Conservation (phyloP, 2,888 invertebrate genomes). For the Drosophila rellima region DNA sequence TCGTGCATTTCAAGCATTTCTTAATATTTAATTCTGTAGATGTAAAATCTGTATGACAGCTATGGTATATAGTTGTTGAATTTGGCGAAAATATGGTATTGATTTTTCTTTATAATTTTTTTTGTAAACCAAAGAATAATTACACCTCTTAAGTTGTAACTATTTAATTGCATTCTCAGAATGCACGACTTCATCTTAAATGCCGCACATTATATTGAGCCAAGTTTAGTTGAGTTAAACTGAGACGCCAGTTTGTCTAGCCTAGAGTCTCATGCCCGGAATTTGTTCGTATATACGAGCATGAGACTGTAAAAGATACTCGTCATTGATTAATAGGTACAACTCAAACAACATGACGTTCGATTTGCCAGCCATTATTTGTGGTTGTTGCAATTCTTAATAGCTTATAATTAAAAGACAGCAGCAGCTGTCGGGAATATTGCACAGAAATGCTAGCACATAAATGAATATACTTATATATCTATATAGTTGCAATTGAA, state of each 20-base stretch:
- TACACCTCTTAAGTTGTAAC: not conserved
- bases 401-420: slow-evolving; percentile 48
- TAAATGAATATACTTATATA: slow-evolving; percentile 1
- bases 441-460: slow-evolving; percentile 5
- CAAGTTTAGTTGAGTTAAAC: not conserved
- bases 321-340: slow-evolving; percentile 48
- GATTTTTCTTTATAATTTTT: too few relatives aligned
- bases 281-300: not conserved
- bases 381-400: slow-evolving; percentile 55
- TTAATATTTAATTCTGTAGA: not conserved
- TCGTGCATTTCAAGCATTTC: not conserved
- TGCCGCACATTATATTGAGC: slow-evolving; percentile 3
- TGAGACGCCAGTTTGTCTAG: slow-evolving; percentile 45
- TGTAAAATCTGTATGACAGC: too few relatives aligned
- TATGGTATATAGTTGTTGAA: too few relatives aligned
- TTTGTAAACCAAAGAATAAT: slow-evolving; percentile 10
- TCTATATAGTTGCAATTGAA: slow-evolving; percentile 1
- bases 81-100: too few relatives aligned
- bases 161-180: slow-evolving; percentile 1
- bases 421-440: slow-evolving; percentile 30
- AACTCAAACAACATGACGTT: slow-evolving; percentile 47
- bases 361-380: slow-evolving; percentile 51
- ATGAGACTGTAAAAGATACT: slow-evolving; percentile 11
- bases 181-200: slow-evolving; percentile 1
- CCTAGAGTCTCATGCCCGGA: not conserved